Percentiles rank a stretch among this genome's conserved stretches.
These are phyloP conservation scores for Calephelis perditalis DNA, from an alignment of 2,888 invertebrate genomes.

Conservation along the genomic window DNA sequence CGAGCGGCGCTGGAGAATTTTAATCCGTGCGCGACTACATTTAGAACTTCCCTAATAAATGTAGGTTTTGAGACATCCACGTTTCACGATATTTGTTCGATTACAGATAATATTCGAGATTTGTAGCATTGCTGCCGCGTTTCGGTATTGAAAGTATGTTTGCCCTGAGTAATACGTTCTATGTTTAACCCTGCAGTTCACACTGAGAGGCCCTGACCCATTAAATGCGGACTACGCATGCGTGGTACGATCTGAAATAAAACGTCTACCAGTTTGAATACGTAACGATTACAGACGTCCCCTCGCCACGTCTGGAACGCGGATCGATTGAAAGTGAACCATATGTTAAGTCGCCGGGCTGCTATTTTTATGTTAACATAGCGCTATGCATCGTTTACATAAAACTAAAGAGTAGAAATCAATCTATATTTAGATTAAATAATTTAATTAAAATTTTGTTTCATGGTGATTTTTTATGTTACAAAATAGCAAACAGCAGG, in stretches of 20 bases:
- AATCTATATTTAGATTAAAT: constrained; percentile 1
- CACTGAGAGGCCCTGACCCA: constrained; percentile 70
- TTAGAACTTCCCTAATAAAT: constrained; percentile 20
- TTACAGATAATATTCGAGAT: constrained; percentile 25
- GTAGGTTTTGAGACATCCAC: background rate
- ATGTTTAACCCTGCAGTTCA: constrained; percentile 60
- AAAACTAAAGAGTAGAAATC: background rate
- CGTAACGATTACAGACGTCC: constrained; percentile 63
- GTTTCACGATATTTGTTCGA: background rate
- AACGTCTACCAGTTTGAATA: constrained; percentile 59
- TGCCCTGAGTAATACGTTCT: constrained; percentile 44
- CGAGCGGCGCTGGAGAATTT: constrained; percentile 2
- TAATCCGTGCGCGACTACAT: constrained; percentile 30
- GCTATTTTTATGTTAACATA: constrained; percentile 33
- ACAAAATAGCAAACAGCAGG: too few species aligned
- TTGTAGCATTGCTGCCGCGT: constrained; percentile 24
- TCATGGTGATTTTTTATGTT: too few species aligned
- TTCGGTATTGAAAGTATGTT: constrained; percentile 27
- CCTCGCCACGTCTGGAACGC: constrained; percentile 55
- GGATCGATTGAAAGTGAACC: constrained; percentile 42
- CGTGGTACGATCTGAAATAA: constrained; percentile 54
- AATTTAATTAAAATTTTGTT: background rate
- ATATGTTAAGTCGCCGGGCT: constrained; percentile 31
- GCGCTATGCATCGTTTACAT: constrained; percentile 6
- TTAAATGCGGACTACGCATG: constrained; percentile 61